These are phyloP conservation scores for Frankliniella fusca DNA, from an alignment of 2,888 invertebrate species.

Conservation along the genomic window DNA sequence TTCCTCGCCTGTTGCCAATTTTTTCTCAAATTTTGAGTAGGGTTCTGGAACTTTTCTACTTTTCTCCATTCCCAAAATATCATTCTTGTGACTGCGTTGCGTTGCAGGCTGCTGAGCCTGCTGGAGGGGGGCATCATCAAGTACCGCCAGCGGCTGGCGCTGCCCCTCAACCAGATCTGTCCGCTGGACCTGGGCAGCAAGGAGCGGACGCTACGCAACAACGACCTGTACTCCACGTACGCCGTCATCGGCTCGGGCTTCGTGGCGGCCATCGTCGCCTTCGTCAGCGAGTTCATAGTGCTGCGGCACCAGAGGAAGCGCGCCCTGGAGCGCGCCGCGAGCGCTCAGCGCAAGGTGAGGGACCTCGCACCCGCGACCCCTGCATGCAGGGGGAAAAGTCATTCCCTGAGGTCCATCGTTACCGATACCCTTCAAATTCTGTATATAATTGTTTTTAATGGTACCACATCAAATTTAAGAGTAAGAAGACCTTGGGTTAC, in stretches of 20 bases:
- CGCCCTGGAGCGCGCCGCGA: neutral
- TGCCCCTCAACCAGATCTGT: constrained; percentile 74
- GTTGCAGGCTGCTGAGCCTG: constrained; percentile 40
- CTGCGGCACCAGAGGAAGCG: neutral
- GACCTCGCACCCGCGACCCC: no score
- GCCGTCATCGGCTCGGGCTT: constrained; percentile 69
- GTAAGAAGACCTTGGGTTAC: no score
- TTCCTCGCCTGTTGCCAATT: no score
- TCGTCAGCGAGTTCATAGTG: constrained; percentile 60
- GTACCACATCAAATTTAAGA: no score
- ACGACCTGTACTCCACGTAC: constrained; percentile 76
- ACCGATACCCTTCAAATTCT: no score
- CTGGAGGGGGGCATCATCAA: constrained; percentile 72
- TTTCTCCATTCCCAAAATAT: no score
- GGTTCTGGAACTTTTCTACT: no score
- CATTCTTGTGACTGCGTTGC: constrained; percentile 28
- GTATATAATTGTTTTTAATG: no score
- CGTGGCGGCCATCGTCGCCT: constrained; percentile 59
- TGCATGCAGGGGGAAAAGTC: no score
- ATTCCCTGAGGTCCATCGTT: no score
- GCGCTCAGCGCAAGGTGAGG: neutral
- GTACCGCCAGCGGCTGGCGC: constrained; percentile 57
- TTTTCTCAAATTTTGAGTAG: no score
- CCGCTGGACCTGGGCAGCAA: constrained; percentile 75
- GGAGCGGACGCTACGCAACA: constrained; percentile 69